Evolutionary conservation across 2,888 invertebrate species (phyloP), one percentile per base, ranked within the genome.

Genomic region (Altica lythri): DNA sequence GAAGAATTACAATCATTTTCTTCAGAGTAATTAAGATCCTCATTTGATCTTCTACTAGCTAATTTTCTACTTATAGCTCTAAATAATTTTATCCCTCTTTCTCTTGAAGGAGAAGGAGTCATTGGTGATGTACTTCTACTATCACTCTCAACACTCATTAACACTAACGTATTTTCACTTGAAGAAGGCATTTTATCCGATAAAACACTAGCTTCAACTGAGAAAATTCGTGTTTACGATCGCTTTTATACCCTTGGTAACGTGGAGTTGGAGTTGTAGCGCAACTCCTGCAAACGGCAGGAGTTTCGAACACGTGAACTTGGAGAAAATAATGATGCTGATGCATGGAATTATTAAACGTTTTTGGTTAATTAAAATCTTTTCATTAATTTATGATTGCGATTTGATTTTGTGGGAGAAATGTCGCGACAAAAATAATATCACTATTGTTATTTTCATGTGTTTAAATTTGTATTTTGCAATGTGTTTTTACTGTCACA

Each of bases 51-150:
- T 46, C 83, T 78, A 10, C n/a, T 40, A 0, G 84, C 81, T 42
- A 88, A 79, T 59, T 83, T 82, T 52, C 82, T 79, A 72, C 84
- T 83, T 59, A 88, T 80, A 18, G 85, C 84, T 60, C 85, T 82
- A 68, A 88, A 82, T 64, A 88, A 78, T 40, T 86, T 79, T 55
- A 85, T 78, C 44, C 86, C 86, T 6, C 84, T 68, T 63, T 82
- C 81, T 56, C 78, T 75, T 2, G 81, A 79, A 0, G 83, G 78
- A 53, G 84, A 83, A 14, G 81, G 77, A 56, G 83, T 80, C 55
- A 72, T 61, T 4, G 75, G 73, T 14, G 80, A 80, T 8, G 74
- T 60, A 64, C 76, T 78, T 46, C 77, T 61, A 29, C 66, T 69
- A 12, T 68, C 68, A 2, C 63, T 57, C 45, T 56, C 62, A 34